Evolutionary conservation across 2,888 invertebrate species (phyloP), one percentile per base, ranked within the genome.

Genomic region (Plagodis pulveraria): DNA sequence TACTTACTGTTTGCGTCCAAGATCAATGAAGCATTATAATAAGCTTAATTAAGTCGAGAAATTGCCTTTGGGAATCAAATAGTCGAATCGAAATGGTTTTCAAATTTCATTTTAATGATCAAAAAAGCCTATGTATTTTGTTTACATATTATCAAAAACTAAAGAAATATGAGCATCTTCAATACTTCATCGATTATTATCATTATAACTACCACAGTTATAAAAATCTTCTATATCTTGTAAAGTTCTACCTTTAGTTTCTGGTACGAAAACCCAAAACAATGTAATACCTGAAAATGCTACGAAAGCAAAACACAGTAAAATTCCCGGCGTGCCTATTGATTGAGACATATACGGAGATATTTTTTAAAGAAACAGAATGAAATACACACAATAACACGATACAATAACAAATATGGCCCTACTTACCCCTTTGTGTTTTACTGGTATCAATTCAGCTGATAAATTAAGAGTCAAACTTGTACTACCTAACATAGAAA

Each of bases 401-500:
- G 67, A 43, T 11, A 49, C 8, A 9, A 55, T 10, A n/a, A 55
- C 59, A 10, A 52, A 72, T 7, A 70, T 47, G 0, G 56, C 33
- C 0, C 72, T 72, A 2, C 72, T 67, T 6, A 72, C n/a, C 0
- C 70, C 72, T 51, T 65, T 64, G 41, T 72, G 65, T 50, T 72
- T 72, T 6, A 71, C 72, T 6, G 71, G 72, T 56, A 72, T 70
- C 0, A 72, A 56, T 36, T 72, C 72, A 6, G 63, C 62, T 12
- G 68, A 52, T 40, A 71, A 40, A 6, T 62, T 49, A 52, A 47
- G 70, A 5, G 57, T 62, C 0, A 70, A 8, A 41, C 58, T 43
- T 9, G 44, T 51, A 8, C 65, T 65, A 8, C 71, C 71, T n/a
- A 58, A 65, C 34, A 47, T 56, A 36, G n/a, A 35, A 51, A 52